Evolutionary conservation across 2,888 invertebrate genomes (phyloP).

Genomic region (Drosophila setosimentum): DNA sequence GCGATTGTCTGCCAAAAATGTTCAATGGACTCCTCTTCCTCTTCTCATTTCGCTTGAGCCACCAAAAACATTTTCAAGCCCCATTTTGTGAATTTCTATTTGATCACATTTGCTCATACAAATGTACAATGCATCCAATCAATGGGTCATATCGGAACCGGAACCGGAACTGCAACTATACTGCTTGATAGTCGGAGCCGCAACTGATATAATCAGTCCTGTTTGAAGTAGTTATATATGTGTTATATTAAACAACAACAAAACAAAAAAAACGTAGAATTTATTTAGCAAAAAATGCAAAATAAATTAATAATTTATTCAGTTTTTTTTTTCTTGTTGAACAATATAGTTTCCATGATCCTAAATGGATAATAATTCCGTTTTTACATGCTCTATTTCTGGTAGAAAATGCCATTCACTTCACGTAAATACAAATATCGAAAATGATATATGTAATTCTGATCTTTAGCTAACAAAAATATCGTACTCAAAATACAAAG

Average conservation of each 20-base stretch:
- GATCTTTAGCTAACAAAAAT: too few species aligned
- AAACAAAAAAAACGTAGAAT: too few species aligned
- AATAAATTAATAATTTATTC: fast-evolving
- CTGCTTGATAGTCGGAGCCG: neutral
- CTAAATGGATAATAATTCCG: too few species aligned
- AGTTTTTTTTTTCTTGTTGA: neutral
- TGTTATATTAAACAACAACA: too few species aligned
- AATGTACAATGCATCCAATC: neutral
- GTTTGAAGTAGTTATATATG: too few species aligned
- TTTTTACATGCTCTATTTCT: neutral
- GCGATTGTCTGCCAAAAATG: conserved; percentile 31
- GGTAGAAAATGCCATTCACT: too few species aligned
- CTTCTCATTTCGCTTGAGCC: conserved; percentile 2
- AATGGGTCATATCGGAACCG: neutral
- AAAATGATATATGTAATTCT: neutral
- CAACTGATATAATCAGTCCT: neutral
- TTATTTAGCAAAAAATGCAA: too few species aligned
- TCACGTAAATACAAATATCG: neutral
- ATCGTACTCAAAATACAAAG: too few species aligned
- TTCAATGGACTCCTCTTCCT: conserved; percentile 9
- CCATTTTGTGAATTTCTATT: conserved; percentile 7
- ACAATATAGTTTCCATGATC: neutral
- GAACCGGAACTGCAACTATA: neutral
- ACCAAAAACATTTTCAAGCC: conserved; percentile 2
- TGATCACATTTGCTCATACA: neutral